Evolutionary conservation across 2,113 vertebrate species (phyloP), one percentile per base, ranked within the genome.

Genomic region (Ageneiosus marmoratus): DNA sequence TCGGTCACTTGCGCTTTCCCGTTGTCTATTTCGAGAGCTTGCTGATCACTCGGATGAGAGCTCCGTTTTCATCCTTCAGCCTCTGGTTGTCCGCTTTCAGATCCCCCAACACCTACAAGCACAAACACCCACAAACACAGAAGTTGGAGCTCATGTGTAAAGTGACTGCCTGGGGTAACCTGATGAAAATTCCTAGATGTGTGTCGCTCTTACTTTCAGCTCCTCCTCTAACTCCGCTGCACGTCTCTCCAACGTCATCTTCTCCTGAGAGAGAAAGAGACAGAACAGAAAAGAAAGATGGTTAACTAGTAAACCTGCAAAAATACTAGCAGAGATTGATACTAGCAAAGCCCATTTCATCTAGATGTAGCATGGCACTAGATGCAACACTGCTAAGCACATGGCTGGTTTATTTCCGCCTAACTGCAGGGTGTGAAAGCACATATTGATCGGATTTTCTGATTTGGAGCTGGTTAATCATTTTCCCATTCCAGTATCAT

Each of bases 21-120:
- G 0, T 41, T 2, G 16, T 90, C 93, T 99, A 99, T 91, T 99
- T 99, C 90, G 98, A 99, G 88, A 99, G 95, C 91, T 99, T 99
- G 94, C 97, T 99, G 95, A 99, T 99, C 92, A 99, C 97, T 89
- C 98, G 93, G 92, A 99, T 99, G 89, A 99, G 95, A 62, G 98
- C 98, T 84, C 97, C 97, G 0, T 99, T 99, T 92, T 99, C 98
- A 32, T 99, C 98, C 92, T 99, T 99, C 91, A 99, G 96, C 87
- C 98, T 95, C 92, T 99, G 97, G 94, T 99, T 99, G 92, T 99
- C 98, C 0, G 97, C 96, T 90, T 95, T 97, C 90, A 99, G 93
- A 86, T 99, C 97, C 69, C 96, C 96, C 89, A 99, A 93, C 91
- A 97, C 95, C 98, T 99, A 86, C 77, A 24, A 89, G 63, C 58